A percentile compares a stretch with the other conserved stretches of the same genome.
Conservation (phyloP, 2,113 vertebrate species). For the Urocitellus parryii region DNA sequence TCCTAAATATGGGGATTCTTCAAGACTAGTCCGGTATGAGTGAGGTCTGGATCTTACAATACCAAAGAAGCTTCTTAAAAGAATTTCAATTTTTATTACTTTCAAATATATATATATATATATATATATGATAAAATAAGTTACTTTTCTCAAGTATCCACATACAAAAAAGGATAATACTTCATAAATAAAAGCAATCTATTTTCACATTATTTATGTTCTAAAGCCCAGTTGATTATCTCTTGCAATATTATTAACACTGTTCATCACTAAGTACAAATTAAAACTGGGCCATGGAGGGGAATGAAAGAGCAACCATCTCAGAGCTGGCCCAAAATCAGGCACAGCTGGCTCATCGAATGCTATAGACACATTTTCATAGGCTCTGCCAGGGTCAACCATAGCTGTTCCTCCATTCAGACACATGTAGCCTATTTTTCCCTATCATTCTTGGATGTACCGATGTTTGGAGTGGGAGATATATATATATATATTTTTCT, state of each 20-base stretch:
- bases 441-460: neutral
- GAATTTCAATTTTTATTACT: neutral
- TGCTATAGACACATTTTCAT: neutral
- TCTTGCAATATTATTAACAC: neutral
- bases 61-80: neutral
- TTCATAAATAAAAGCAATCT: neutral
- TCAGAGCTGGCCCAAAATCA: neutral
- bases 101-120: neutral
- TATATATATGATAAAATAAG: neutral
- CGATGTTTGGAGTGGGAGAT: neutral
- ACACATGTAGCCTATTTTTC: neutral
- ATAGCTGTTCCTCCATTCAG: neutral
- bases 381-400: neutral
- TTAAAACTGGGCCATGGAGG: neutral
- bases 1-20: neutral
- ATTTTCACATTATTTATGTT: neutral
- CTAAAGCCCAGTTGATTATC: neutral
- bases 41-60: neutral
- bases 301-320: neutral
- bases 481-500: neutral
- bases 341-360: neutral
- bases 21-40: neutral
- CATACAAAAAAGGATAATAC: neutral
- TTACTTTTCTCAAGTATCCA: neutral
- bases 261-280: neutral